Evolutionary conservation across 2,888 invertebrate genomes (phyloP).

Genomic region (Lithophane ornitopus): DNA sequence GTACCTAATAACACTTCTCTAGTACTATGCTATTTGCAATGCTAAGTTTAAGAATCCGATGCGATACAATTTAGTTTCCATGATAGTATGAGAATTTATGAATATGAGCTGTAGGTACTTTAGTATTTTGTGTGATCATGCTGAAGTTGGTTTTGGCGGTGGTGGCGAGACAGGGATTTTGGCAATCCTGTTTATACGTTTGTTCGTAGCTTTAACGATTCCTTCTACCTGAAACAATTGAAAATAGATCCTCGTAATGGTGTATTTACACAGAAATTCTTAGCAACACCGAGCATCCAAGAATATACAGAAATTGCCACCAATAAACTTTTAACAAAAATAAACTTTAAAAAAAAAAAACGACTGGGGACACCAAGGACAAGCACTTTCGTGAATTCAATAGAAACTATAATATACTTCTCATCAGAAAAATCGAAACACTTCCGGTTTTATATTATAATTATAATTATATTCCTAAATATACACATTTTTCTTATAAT

Average conservation of each 20-base stretch:
- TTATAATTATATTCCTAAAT: too few species aligned
- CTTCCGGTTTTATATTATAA: too few species aligned
- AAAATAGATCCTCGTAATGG: neutral
- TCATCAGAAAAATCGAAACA: too few species aligned
- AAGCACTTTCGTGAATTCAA: too few species aligned
- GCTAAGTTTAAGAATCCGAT: neutral
- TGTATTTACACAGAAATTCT: neutral
- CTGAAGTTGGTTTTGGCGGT: slow-evolving; percentile 48
- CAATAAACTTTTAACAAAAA: too few species aligned
- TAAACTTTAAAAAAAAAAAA: too few species aligned
- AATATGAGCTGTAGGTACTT: neutral
- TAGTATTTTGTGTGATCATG: neutral
- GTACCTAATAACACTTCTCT: too few species aligned
- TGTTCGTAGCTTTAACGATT: slow-evolving; percentile 21
- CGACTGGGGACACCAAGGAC: too few species aligned
- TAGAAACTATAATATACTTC: too few species aligned
- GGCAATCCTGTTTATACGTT: slow-evolving; percentile 44
- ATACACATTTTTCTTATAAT: too few species aligned
- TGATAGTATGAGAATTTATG: neutral
- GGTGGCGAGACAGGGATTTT: slow-evolving; percentile 62
- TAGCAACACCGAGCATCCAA: neutral
- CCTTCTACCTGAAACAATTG: slow-evolving; percentile 55
- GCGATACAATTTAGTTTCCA: neutral
- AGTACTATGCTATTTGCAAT: neutral
- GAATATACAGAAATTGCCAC: neutral